Conservation (phyloP, 2,113 vertebrate genomes). For the Ptilonorhynchus violaceus region DNA sequence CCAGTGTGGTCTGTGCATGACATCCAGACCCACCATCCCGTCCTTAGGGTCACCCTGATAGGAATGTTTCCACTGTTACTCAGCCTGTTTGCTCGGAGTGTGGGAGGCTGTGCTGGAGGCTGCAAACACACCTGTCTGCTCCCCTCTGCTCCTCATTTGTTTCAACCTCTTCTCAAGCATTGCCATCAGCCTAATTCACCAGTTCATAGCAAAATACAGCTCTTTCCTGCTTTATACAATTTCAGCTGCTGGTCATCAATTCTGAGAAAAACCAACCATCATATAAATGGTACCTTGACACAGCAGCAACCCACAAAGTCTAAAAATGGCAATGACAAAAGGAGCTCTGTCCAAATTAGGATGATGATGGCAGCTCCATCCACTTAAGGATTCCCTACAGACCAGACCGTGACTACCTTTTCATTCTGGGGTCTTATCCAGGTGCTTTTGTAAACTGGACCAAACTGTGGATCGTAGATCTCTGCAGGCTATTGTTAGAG, state of each 20-base stretch:
- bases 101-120: neutral
- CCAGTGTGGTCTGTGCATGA: accelerated
- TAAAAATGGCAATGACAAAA: neutral
- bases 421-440: neutral
- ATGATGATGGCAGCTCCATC: neutral
- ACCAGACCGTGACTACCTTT: neutral
- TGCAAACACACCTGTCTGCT: neutral
- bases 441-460: neutral
- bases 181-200: neutral
- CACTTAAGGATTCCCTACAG: neutral
- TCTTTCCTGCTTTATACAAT: neutral
- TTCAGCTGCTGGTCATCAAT: neutral
- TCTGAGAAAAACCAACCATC: neutral
- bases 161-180: accelerated
- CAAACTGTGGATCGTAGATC: neutral
- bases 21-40: too few species aligned
- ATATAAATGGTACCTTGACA: neutral
- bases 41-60: neutral
- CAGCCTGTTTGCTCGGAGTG: neutral
- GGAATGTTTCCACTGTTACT: accelerated
- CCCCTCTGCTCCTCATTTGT: neutral
- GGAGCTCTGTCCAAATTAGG: neutral
- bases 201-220: neutral
- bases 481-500: neutral
- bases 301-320: neutral